A percentile compares a stretch with the other conserved stretches of the same genome.
Conservation (phyloP, 2,113 vertebrate genomes). For the Equus przewalskii region DNA sequence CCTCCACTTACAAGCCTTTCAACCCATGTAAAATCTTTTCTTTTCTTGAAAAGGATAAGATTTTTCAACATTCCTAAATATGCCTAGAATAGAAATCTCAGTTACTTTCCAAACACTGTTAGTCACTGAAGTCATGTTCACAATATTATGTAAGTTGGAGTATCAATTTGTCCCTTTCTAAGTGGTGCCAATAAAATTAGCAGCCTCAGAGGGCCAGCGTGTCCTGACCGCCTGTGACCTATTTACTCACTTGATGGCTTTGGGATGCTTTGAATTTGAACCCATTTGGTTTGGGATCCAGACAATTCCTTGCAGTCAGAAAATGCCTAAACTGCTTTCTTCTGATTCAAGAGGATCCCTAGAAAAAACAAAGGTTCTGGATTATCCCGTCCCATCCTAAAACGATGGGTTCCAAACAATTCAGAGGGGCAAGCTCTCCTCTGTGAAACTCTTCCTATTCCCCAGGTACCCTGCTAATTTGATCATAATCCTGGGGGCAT, state of each 20-base stretch:
- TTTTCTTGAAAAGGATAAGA: slow-evolving; percentile 51
- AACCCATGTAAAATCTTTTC: background rate
- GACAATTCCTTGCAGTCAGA: background rate
- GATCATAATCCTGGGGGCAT: background rate
- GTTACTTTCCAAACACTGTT: background rate
- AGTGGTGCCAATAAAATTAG: background rate
- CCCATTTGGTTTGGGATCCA: background rate
- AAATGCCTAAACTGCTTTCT: background rate
- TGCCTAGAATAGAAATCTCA: background rate
- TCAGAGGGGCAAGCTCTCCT: background rate
- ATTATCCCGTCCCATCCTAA: background rate
- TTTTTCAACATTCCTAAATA: background rate
- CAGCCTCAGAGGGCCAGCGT: background rate
- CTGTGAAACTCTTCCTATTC: background rate
- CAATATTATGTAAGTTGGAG: background rate
- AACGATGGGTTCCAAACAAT: background rate
- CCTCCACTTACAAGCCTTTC: background rate
- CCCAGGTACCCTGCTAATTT: background rate
- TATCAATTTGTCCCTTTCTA: background rate
- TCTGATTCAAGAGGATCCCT: background rate
- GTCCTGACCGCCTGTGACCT: background rate
- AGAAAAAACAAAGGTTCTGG: background rate
- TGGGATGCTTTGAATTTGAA: background rate
- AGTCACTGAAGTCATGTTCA: background rate
- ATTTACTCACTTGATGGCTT: background rate